Conservation (phyloP, 2,113 vertebrate genomes). For the Heloderma charlesbogerti region DNA sequence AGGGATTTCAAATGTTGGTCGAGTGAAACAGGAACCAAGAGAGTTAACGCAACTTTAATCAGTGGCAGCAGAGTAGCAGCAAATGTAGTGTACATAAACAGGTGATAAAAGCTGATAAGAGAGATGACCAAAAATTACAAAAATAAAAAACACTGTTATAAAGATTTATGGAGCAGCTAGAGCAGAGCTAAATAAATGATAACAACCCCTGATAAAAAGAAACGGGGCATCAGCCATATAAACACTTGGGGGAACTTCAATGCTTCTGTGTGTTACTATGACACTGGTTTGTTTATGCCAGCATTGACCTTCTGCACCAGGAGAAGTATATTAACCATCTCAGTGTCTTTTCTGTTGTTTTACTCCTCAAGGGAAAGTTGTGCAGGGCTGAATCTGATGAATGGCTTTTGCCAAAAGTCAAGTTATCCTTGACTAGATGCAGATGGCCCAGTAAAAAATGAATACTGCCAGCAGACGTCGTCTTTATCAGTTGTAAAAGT, state of each 20-base stretch:
- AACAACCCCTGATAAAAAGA: conserved; percentile 75
- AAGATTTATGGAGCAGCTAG: conserved; percentile 77
- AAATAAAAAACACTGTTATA: conserved; percentile 72
- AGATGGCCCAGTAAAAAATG: conserved; percentile 87
- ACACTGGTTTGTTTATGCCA: conserved; percentile 77
- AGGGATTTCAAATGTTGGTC: not conserved
- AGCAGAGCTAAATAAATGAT: conserved; percentile 70
- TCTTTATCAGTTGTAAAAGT: conserved; percentile 84
- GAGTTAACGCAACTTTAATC: conserved; percentile 40
- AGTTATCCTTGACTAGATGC: conserved; percentile 84
- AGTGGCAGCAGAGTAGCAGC: conserved; percentile 46
- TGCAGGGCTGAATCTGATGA: conserved; percentile 71
- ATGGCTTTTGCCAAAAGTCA: conserved; percentile 78
- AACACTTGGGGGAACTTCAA: conserved; percentile 73
- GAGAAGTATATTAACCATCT: conserved; percentile 78
- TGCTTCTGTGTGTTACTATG: conserved; percentile 77
- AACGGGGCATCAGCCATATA: conserved; percentile 69
- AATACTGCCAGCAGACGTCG: conserved; percentile 79
- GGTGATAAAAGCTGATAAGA: conserved; percentile 73
- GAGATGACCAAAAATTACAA: conserved; percentile 72
- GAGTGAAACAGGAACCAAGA: conserved; percentile 13
- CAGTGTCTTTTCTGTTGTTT: conserved; percentile 71
- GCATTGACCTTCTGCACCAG: conserved; percentile 70
- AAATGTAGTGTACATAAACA: conserved; percentile 68
- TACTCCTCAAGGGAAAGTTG: conserved; percentile 70